Percentiles rank a stretch among this genome's conserved stretches.
Evolutionary conservation across 2,113 vertebrate species (phyloP).

Genomic region (Ameiurus melas): DNA sequence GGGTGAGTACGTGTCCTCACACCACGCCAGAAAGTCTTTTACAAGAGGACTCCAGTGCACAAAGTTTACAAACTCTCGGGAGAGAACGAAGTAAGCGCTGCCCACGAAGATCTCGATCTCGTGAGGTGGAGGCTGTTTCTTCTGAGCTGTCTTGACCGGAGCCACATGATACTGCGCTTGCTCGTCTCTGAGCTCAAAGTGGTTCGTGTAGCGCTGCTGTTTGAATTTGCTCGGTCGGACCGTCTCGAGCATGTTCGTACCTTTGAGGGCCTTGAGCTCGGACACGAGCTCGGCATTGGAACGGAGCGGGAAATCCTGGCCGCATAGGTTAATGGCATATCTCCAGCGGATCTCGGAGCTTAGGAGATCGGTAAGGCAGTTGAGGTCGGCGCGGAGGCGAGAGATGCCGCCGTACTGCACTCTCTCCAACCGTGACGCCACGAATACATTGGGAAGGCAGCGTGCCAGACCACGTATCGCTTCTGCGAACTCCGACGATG

Average conservation of each 20-base stretch:
- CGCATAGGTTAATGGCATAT: constrained; percentile 90
- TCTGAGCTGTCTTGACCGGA: constrained; percentile 75
- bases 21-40: constrained; percentile 88
- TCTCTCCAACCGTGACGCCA: constrained; percentile 83
- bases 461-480: constrained; percentile 82
- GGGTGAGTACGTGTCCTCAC: constrained; percentile 87
- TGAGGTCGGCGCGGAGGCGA: constrained; percentile 88
- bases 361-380: constrained; percentile 88
- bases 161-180: constrained; percentile 76
- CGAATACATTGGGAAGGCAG: constrained; percentile 85
- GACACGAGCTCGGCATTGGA: constrained; percentile 83
- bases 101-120: constrained; percentile 85
- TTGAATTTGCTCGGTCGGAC: constrained; percentile 79
- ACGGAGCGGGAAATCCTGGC: constrained; percentile 90
- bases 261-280: constrained; percentile 81
- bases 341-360: constrained; percentile 80
- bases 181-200: constrained; percentile 75
- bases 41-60: constrained; percentile 69
- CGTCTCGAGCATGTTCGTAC: constrained; percentile 88
- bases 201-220: constrained; percentile 80
- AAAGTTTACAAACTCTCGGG: constrained; percentile 76
- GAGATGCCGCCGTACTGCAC: constrained; percentile 88
- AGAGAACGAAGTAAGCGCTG: constrained; percentile 91
- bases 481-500: constrained; percentile 75
- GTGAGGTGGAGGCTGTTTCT: constrained; percentile 80